Evolutionary conservation across 2,797 vertebrate genomes (phyloP).

Genomic region (Lycodopsis pacificus): DNA sequence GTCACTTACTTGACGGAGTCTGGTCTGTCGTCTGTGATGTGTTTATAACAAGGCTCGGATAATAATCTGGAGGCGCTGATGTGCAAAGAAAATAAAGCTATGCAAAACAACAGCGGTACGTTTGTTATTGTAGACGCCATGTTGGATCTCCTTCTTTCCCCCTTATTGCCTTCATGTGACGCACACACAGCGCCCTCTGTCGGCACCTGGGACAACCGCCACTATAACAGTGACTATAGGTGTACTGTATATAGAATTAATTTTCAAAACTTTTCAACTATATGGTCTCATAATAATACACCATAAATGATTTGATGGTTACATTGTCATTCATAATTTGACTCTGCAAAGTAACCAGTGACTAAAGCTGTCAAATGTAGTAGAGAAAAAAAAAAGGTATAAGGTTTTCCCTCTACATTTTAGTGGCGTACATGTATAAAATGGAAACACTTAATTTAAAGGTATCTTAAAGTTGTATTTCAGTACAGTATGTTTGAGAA

Average conservation of each 20-base stretch:
- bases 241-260: no score
- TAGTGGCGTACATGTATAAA: not conserved
- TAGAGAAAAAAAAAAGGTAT: not conserved
- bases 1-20: constrained; percentile 66
- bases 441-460: not conserved
- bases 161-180: not conserved
- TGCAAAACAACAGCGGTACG: constrained; percentile 38
- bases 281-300: not conserved
- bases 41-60: constrained; percentile 76
- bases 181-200: constrained; percentile 42
- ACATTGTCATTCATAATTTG: not conserved
- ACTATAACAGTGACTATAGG: not conserved
- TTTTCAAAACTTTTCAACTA: not conserved
- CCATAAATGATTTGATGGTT: not conserved
- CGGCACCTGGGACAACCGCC: not conserved
- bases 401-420: not conserved
- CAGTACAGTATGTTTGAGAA: not conserved
- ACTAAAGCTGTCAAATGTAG: not conserved
- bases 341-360: not conserved
- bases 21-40: constrained; percentile 64
- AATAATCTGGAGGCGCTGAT: constrained; percentile 6
- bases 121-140: constrained; percentile 64
- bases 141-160: constrained; percentile 27
- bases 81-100: constrained; percentile 16
- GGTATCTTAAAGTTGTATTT: not conserved